Percentiles rank a stretch among this genome's conserved stretches.
These are phyloP conservation scores for Zonitis immaculata DNA, from an alignment of 2,888 invertebrate species.

Conservation along the genomic window DNA sequence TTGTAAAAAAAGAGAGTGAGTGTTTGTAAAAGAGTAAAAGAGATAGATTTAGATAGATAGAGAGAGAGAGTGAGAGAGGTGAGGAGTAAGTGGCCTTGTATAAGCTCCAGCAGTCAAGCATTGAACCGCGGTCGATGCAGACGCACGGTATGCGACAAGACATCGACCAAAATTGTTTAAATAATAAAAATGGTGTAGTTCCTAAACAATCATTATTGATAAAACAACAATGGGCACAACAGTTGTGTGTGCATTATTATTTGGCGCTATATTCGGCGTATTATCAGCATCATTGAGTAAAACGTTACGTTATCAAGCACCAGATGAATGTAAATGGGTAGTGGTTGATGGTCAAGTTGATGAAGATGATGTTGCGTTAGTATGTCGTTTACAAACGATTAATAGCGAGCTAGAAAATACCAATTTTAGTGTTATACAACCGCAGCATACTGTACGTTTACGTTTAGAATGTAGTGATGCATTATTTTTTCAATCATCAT, in stretches of 20 bases:
- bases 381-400: slow-evolving; percentile 70
- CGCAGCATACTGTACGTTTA: slow-evolving; percentile 71
- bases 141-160: slow-evolving; percentile 47
- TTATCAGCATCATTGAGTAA: slow-evolving; percentile 59
- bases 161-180: slow-evolving; percentile 26
- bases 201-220: slow-evolving; percentile 19
- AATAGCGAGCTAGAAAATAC: slow-evolving; percentile 78
- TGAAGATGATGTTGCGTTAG: slow-evolving; percentile 64
- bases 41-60: slow-evolving; percentile 34
- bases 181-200: slow-evolving; percentile 40
- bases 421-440: slow-evolving; percentile 78
- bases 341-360: slow-evolving; percentile 63
- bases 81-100: slow-evolving; percentile 49
- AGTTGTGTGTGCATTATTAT: slow-evolving; percentile 56
- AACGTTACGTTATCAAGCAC: slow-evolving; percentile 67
- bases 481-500: slow-evolving; percentile 73
- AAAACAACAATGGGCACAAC: slow-evolving; percentile 49
- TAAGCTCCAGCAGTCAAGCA: slow-evolving; percentile 53
- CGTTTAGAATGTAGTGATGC: slow-evolving; percentile 76
- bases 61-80: slow-evolving; percentile 43
- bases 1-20: slow-evolving; percentile 25
- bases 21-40: slow-evolving; percentile 31
- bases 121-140: slow-evolving; percentile 56
- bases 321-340: slow-evolving; percentile 78
- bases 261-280: slow-evolving; percentile 59